Percentiles rank a stretch among this genome's conserved stretches.
Conservation (phyloP, 1,140 invertebrate genomes). For the Cyclina sinensis region DNA sequence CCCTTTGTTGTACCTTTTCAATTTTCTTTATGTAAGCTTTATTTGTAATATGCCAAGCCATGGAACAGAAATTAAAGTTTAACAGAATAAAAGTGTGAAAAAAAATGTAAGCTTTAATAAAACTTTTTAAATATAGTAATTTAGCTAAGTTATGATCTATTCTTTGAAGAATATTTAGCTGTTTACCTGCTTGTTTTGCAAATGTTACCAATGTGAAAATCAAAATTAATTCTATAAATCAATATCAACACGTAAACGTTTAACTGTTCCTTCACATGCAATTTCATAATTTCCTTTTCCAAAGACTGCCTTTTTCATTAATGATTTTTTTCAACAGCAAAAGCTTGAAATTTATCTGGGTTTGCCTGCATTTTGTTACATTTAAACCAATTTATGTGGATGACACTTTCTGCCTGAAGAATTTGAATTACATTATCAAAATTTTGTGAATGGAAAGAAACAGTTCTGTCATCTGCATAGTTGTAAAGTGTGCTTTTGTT, state of each 20-base stretch:
- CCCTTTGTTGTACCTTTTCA: too few species aligned
- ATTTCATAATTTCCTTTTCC: background rate
- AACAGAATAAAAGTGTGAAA: too few species aligned
- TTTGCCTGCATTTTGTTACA: too few species aligned
- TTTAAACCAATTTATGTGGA: constrained; percentile 6
- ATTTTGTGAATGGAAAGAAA: too few species aligned
- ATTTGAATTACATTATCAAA: background rate
- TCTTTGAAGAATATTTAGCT: constrained; percentile 48
- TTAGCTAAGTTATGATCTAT: constrained; percentile 18
- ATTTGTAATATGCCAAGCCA: too few species aligned
- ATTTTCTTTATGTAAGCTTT: too few species aligned
- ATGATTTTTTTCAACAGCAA: background rate
- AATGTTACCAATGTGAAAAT: constrained; percentile 62
- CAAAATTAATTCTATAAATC: constrained; percentile 60
- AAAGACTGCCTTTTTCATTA: constrained; percentile 32
- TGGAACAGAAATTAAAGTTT: too few species aligned
- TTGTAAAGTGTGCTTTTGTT: constrained; percentile 19
- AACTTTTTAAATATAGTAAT: too few species aligned
- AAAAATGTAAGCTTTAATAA: too few species aligned
- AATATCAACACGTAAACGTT: constrained; percentile 46
- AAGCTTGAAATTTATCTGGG: background rate
- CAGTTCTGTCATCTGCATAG: too few species aligned
- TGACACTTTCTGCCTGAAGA: background rate
- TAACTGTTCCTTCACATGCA: constrained; percentile 55
- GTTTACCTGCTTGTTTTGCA: constrained; percentile 66